phyloP scores from a whole-genome alignment of 2,113 vertebrate genomes.

The Scytalopus superciliaris region DNA sequence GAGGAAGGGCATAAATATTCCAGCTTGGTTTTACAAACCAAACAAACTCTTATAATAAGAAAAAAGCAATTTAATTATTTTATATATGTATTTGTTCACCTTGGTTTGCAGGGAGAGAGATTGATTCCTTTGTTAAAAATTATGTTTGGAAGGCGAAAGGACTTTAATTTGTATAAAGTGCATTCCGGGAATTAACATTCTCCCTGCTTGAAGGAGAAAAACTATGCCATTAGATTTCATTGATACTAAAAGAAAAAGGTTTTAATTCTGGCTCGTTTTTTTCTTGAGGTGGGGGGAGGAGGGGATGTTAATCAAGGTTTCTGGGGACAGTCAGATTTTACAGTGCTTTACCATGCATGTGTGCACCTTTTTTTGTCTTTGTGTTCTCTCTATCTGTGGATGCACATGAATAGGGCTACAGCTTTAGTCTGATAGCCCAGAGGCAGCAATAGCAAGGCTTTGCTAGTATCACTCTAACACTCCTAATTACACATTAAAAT shows the following conservation, averaged over 20 bases:
- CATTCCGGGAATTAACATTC: constrained; percentile 23
- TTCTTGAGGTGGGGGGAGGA: too few relatives aligned
- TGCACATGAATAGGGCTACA: not conserved
- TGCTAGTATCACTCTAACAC: not conserved
- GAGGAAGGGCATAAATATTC: constrained; percentile 68
- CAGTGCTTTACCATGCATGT: not conserved
- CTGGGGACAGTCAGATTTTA: not conserved
- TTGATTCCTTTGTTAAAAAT: constrained; percentile 33
- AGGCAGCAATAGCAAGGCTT: not conserved
- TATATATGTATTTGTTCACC: constrained; percentile 11
- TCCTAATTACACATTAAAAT: not conserved
- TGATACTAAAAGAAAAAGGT: not conserved
- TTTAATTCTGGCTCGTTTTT: not conserved
- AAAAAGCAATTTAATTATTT: constrained; percentile 46
- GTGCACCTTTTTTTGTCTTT: not conserved
- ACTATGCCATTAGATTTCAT: not conserved
- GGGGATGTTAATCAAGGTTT: not conserved
- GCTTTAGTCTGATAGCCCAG: not conserved
- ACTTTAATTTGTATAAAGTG: constrained; percentile 35
- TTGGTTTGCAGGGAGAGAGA: constrained; percentile 1
- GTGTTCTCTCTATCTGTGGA: fast-evolving
- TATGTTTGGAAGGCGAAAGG: not conserved
- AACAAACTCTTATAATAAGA: constrained; percentile 43
- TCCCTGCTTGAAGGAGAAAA: not conserved
- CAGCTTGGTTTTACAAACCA: constrained; percentile 49